Base-by-base conservation (phyloP, 1,140 invertebrate genomes). In the Laupala kohalensis region DNA sequence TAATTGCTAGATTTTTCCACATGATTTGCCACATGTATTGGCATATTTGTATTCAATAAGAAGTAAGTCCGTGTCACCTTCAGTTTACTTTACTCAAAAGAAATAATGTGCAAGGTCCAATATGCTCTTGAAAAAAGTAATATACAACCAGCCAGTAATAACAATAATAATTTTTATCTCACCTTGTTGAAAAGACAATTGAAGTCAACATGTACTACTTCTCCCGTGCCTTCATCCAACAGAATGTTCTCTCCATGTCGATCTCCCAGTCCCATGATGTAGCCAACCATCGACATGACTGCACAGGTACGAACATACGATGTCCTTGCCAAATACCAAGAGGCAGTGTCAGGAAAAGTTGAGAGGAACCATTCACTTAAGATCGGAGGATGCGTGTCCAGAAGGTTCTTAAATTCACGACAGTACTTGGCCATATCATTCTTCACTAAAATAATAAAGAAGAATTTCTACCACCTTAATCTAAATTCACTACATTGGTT, bases 231-330 rank as follows among this genome's bases (percentile, higher is more conserved):
- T 0, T 92, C 89, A 82, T 99, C 96, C 74, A 99, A 86, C 1
- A 97, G 83, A 75, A 99, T 96, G 80, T 99, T 99, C 84, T 99
- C 97, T 3, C 94, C 93, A 81, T 99, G 98, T 25, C 98, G 86
- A 83, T 99, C 98, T 6, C 98, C 98, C 3, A 99, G 84, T 6
- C 97, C 97, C 25, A 99, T 83, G 72, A 99, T 93, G 77, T 98
- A 99, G 53, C 98, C 97, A 66, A 98, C 94, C 86, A 99, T 97
- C 0, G 94, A 97, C 91, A 99, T 99, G 0, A 98, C 96, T 64
- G 97, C 97, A 15, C 91, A 87, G 6, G 96, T 97, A 73, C 93
- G 86, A 69, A 94, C 91, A 78, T 94, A 99, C 0, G 91, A 87
- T 6, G 89, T 88, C 72, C 96, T 82, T 0, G 96, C 96, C 78